phyloP scores from a whole-genome alignment of 2,888 invertebrate species.

The Thereva unica region DNA sequence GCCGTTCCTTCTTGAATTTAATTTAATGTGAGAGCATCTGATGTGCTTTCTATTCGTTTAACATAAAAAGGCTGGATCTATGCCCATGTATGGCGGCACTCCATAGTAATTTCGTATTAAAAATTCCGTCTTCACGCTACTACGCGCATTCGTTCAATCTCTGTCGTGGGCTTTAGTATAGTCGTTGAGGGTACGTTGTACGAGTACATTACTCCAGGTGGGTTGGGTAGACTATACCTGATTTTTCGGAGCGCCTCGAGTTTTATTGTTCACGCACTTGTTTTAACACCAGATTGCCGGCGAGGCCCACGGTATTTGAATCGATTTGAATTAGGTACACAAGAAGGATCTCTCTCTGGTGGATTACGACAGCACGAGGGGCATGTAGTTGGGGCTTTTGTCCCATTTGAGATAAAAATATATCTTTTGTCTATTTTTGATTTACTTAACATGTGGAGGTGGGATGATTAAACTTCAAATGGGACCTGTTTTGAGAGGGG shows the following conservation, averaged over 20 bases:
- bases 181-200: too few species aligned
- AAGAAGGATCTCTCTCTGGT: too few species aligned
- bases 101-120: slow-evolving; percentile 12
- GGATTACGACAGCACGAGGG: too few species aligned
- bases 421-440: too few species aligned
- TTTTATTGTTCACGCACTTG: slow-evolving; percentile 31
- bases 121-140: background rate
- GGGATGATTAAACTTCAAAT: too few species aligned
- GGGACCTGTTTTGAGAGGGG: too few species aligned
- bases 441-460: too few species aligned
- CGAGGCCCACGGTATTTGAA: slow-evolving; percentile 11
- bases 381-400: too few species aligned
- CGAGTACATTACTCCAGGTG: background rate
- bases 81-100: slow-evolving; percentile 4
- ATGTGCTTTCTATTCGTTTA: slow-evolving; percentile 3
- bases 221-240: background rate
- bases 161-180: slow-evolving; percentile 3
- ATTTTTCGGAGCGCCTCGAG: slow-evolving; percentile 5
- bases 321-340: slow-evolving; percentile 9
- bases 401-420: too few species aligned
- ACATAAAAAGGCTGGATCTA: slow-evolving; percentile 14
- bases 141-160: slow-evolving; percentile 18
- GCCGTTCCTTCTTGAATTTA: slow-evolving; percentile 24
- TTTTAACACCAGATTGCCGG: slow-evolving; percentile 11
- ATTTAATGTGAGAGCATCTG: slow-evolving; percentile 24